Conservation (phyloP, 2,888 invertebrate genomes). For the Heliconius erato region DNA sequence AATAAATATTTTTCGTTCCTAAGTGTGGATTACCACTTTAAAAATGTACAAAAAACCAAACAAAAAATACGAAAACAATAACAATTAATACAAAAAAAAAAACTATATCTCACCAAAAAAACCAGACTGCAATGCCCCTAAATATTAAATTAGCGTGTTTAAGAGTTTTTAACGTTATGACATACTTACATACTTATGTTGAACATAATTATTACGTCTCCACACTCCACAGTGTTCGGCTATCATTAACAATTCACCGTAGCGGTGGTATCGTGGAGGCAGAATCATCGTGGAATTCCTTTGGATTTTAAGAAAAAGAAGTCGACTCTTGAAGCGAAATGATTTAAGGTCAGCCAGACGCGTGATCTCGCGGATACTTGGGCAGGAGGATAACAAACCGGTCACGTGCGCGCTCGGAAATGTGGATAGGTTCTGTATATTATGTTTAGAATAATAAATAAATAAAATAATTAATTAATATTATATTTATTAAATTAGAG, state of each 20-base stretch:
- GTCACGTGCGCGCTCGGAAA: conserved; percentile 7
- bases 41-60: background rate
- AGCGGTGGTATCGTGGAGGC: conserved; percentile 63
- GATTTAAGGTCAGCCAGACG: conserved; percentile 76
- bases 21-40: no score
- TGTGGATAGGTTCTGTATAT: conserved; percentile 11
- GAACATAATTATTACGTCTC: conserved; percentile 67
- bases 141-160: conserved; percentile 4
- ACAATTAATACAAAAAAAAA: background rate
- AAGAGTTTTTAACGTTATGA: conserved; percentile 1
- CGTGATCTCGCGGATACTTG: conserved; percentile 47
- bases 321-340: conserved; percentile 75
- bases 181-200: conserved; percentile 24
- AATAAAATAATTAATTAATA: no score
- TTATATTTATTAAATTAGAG: no score
- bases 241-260: conserved; percentile 80
- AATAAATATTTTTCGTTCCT: no score
- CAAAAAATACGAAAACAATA: background rate
- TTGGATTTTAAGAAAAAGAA: conserved; percentile 76
- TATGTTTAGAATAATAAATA: no score
- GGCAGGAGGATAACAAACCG: conserved; percentile 45
- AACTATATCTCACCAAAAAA: background rate
- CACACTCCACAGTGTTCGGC: conserved; percentile 61
- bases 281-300: conserved; percentile 74
- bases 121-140: background rate